Base-by-base conservation (phyloP, 2,888 invertebrate genomes). In the Thecophora atra region DNA sequence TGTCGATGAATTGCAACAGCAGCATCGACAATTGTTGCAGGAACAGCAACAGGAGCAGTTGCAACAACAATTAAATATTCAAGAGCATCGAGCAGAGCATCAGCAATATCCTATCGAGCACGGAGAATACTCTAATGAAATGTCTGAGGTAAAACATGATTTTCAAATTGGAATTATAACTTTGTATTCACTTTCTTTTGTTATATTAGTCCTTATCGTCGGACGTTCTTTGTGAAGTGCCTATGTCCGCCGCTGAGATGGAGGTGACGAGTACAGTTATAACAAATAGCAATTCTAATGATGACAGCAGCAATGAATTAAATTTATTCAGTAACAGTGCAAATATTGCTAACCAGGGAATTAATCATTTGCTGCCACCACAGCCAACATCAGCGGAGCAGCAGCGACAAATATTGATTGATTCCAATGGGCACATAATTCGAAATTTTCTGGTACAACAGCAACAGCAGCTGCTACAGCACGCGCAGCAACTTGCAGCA, bases 221-320 rank as follows among this genome's bases (percentile, higher is more conserved):
- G 56, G 90, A 90, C 82, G 88, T 90, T 56, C 88, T 90, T 1
- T 81, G 90, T 58, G 90, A 90, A 83, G 89, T 90, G 30, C 90
- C 90, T 1, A 84, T 91, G 78, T 90, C 90, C 1, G 83, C 83
- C 5, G 90, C 90, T 7, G 91, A 91, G 84, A 90, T 90, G 79
- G 89, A 89, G 75, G 89, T 90, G 1, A 88, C 89, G 11, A 90
- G 89, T 79, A 89, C 89, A 1, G 88, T 89, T 5, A 78, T 84
- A 54, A 84, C 84, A n/a, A 85, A 83, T 73, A 83, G 80, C 77
- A 86, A 85, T 73, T 84, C 83, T 42, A 85, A 84, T 26, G 85
- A 85, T 71, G 84, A 83, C 70, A 84, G 85, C 72, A 81, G 79
- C 76, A 84, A 83, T 47, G 85, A 85, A 26, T 73, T 84, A 47